These are phyloP conservation scores for Parnassius mnemosyne DNA, from an alignment of 2,888 invertebrate genomes.

Conservation along the genomic window DNA sequence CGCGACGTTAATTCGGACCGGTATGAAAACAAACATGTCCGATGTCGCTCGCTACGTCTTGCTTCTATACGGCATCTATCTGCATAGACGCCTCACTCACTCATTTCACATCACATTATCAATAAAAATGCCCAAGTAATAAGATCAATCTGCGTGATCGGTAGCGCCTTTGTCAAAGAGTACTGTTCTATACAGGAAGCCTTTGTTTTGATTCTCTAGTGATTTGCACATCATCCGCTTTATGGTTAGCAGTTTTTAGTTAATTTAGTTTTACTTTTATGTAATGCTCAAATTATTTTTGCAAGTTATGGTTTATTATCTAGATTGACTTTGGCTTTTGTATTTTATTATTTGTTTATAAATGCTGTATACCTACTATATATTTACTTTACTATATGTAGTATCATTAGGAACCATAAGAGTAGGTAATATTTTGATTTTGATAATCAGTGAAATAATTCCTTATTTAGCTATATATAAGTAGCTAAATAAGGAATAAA, in stretches of 20 bases:
- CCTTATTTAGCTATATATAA: too few species aligned
- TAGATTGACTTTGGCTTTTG: not conserved
- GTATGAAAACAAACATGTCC: slow-evolving; percentile 76
- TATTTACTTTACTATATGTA: too few species aligned
- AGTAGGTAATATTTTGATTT: too few species aligned
- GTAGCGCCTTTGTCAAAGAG: slow-evolving; percentile 19
- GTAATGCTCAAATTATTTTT: slow-evolving; percentile 3
- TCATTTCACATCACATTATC: slow-evolving; percentile 49
- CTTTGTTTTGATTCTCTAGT: not conserved
- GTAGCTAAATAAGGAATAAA: too few species aligned
- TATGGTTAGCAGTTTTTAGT: slow-evolving; percentile 15
- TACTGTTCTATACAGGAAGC: too few species aligned
- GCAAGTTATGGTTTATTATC: not conserved
- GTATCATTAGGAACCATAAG: too few species aligned
- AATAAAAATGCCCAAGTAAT: slow-evolving; percentile 58
- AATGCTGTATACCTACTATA: too few species aligned
- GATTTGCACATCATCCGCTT: slow-evolving; percentile 24
- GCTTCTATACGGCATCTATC: slow-evolving; percentile 51
- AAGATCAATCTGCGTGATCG: slow-evolving; percentile 42
- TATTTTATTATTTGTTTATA: too few species aligned
- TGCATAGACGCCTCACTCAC: slow-evolving; percentile 55
- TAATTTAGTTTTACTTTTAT: not conserved
- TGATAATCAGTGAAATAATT: too few species aligned
- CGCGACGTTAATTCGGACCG: slow-evolving; percentile 79
- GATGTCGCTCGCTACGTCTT: slow-evolving; percentile 60